Conservation (phyloP, 2,113 vertebrate genomes). For the Brienomyrus longianalis region DNA sequence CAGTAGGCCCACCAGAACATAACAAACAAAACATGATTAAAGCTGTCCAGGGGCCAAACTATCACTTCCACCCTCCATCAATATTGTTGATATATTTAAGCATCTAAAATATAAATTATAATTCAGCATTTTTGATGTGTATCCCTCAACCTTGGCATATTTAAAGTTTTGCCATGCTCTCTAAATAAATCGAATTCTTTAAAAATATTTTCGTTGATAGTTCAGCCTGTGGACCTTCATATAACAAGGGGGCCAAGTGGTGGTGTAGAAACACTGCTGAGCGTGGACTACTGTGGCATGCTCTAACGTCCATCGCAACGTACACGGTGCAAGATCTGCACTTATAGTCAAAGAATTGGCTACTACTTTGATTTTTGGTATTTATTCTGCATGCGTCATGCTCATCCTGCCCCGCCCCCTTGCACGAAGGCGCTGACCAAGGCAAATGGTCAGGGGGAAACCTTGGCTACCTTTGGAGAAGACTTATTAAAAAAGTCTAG, state of each 20-base stretch:
- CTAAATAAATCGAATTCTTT: not conserved
- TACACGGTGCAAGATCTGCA: slow-evolving; percentile 35
- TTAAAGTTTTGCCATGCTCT: not conserved
- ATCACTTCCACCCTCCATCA: not conserved
- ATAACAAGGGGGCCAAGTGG: not conserved
- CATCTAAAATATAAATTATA: not conserved
- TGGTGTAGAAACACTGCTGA: slow-evolving; percentile 18
- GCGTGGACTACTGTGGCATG: slow-evolving; percentile 64
- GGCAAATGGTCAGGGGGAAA: slow-evolving; percentile 49
- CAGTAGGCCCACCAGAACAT: not conserved
- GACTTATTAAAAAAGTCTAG: not conserved
- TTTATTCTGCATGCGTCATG: slow-evolving; percentile 72
- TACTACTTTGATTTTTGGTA: slow-evolving; percentile 60
- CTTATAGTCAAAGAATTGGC: not conserved
- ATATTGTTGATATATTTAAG: not conserved
- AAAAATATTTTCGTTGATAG: not conserved
- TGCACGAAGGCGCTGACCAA: slow-evolving; percentile 45
- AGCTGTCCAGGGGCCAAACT: not conserved
- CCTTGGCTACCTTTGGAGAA: slow-evolving; percentile 38
- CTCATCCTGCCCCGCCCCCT: slow-evolving; percentile 63
- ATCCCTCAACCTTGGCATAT: not conserved
- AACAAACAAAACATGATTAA: too few species aligned
- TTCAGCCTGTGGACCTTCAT: not conserved
- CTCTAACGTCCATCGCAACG: slow-evolving; percentile 61
- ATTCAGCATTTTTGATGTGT: not conserved